Conservation (phyloP, 2,888 invertebrate species). For the Mechanitis mazaeus region DNA sequence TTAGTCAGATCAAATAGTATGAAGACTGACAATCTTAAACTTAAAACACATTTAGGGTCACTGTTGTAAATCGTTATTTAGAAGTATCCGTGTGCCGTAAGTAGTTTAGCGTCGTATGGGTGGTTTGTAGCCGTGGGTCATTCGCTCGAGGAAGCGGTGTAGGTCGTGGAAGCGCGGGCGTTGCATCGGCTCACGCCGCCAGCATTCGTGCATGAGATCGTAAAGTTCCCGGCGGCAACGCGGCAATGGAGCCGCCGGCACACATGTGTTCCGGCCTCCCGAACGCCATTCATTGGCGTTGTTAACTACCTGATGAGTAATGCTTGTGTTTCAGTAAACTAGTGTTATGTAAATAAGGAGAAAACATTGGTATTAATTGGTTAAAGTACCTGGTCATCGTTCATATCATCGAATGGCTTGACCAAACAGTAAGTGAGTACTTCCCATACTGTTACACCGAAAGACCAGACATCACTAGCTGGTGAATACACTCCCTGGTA, state of each 20-base stretch:
- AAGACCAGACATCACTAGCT: constrained; percentile 94
- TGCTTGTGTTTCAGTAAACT: background rate
- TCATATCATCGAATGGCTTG: constrained; percentile 88
- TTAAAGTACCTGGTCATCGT: constrained; percentile 84
- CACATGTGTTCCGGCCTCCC: constrained; percentile 60
- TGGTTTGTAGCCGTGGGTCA: constrained; percentile 81
- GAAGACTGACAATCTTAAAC: constrained; percentile 1
- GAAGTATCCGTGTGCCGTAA: constrained; percentile 1
- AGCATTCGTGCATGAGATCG: constrained; percentile 94
- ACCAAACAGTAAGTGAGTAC: constrained; percentile 87
- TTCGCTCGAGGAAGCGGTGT: constrained; percentile 89
- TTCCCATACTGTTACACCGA: constrained; percentile 94
- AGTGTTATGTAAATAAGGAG: background rate
- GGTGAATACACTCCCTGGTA: constrained; percentile 90
- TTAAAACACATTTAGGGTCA: background rate
- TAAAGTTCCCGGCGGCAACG: constrained; percentile 91
- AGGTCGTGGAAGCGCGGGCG: constrained; percentile 92
- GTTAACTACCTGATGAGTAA: constrained; percentile 75
- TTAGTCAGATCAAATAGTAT: constrained; percentile 21
- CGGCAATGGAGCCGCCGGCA: constrained; percentile 79
- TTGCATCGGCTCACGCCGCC: constrained; percentile 87
- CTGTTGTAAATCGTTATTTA: background rate
- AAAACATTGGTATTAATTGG: no score
- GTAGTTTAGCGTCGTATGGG: constrained; percentile 45
- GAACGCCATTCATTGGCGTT: constrained; percentile 81